These are phyloP conservation scores for Candoia aspera DNA, from an alignment of 2,113 vertebrate genomes.

Conservation along the genomic window DNA sequence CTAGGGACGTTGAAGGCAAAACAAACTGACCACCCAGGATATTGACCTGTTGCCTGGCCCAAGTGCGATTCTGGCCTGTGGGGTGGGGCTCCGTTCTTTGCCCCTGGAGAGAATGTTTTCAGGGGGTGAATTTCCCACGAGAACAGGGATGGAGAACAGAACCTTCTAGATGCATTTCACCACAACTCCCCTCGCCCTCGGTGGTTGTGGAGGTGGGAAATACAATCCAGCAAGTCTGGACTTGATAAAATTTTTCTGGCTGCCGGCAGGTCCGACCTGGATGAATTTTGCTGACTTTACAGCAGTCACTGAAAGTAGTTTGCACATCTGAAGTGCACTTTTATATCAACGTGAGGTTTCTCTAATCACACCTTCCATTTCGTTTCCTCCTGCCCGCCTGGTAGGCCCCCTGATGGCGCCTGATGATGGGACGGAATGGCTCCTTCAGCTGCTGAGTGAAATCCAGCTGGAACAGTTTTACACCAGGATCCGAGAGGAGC, in stretches of 20 bases:
- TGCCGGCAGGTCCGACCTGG: not conserved
- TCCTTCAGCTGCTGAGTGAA: slow-evolving; percentile 79
- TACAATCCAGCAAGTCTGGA: not conserved
- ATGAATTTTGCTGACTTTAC: not conserved
- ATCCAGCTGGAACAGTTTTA: slow-evolving; percentile 88
- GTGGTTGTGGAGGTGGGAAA: not conserved
- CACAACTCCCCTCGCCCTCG: too few species aligned
- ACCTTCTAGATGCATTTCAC: too few species aligned
- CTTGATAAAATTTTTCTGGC: too few species aligned
- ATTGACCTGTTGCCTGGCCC: too few species aligned
- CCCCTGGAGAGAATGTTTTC: too few species aligned
- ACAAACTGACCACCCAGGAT: too few species aligned
- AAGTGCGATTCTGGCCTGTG: too few species aligned
- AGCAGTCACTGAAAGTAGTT: not conserved
- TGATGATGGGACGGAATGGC: slow-evolving; percentile 82
- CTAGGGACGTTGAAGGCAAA: too few species aligned
- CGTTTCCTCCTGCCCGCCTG: not conserved
- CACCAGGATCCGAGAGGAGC: slow-evolving; percentile 78
- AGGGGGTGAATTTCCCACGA: too few species aligned
- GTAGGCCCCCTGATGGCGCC: slow-evolving; percentile 73
- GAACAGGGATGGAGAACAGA: too few species aligned
- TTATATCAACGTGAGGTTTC: not conserved
- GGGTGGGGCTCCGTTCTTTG: too few species aligned
- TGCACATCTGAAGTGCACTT: too few species aligned
- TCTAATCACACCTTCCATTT: not conserved